Base-by-base conservation (phyloP, 2,797 vertebrate genomes). In the Sebastes umbrosus region DNA sequence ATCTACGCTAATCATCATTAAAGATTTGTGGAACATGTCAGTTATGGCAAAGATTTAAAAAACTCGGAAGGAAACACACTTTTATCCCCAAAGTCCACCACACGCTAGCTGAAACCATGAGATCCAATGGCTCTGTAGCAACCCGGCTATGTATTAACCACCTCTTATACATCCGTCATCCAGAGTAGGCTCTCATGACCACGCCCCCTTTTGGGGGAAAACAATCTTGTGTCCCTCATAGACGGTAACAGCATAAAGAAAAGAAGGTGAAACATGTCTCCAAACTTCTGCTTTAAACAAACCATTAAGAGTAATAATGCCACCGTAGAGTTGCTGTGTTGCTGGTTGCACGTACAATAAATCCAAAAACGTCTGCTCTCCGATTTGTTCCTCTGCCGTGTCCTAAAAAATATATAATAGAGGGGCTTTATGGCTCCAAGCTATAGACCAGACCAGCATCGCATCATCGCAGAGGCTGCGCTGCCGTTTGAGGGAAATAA, bases 141-240 rank as follows among this genome's bases (percentile, higher is more conserved):
- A 60, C 58, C 8, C 9, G 1, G 50, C 43, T 81, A 74, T 66
- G 75, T 70, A 84, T 43, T 82, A 57, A 75, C 80, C 73, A 77
- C 65, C 77, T 80, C 78, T 83, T 62, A 24, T 59, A 50, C 46
- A n/a, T 50, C 18, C 18, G 2, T 50, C 46, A 20, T 50, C 0
- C 46, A 50, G 46, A 8, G 46, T 50, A 50, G 18, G 18, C 46
- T 50, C 18, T 50, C 46, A 50, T 50, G 46, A 50, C 18, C 46
- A 20, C 46, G 18, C 18, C 46, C 46, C 46, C 46, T 50, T 50
- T 50, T 4, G 46, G 43, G 43, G 43, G 46, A 50, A 50, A 50
- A 20, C 18, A 20, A n/a, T 50, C 18, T 0, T 0, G 18, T n/a
- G 46, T 50, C 46, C 46, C 46, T 50, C 46, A 20, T 0, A 9